Base-by-base conservation (phyloP, 1,140 invertebrate species). In the Palaemon carinicauda region DNA sequence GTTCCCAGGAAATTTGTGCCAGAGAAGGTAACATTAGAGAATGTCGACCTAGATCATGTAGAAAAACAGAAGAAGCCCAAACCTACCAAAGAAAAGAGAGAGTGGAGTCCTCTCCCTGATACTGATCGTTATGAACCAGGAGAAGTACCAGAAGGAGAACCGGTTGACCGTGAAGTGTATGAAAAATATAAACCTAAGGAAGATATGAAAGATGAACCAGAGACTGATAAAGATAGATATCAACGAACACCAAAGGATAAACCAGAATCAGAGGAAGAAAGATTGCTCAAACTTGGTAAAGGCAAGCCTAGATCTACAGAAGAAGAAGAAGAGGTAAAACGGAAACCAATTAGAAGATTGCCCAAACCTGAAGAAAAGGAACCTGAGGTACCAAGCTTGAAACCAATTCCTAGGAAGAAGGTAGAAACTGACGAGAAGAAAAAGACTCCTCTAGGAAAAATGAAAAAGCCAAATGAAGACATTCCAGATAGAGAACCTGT, bases 211-310 rank as follows among this genome's bases (percentile, higher is more conserved):
- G 29, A 41, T 60, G 71, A 75, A 53, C 88, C 91, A 78, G 89
- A 91, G 51, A 80, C 84, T n/a, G 90, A 91, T 21, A 89, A 91
- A 89, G 89, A 91, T 79, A 71, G 29, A 31, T 82, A 77, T 65
- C 31, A 87, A 65, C 41, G 54, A 21, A 87, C 56, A 10, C 31
- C 24, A 12, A 77, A 87, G 51, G 80, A 69, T 15, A 52, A 81
- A 29, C 17, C n/a, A 19, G 54, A 65, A 24, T 65, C n/a, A 21
- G 79, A 65, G 21, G 56, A 87, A 65, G 17, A 19, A 56, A 81
- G 50, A 24, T 54, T 74, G 73, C 65, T 53, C 31, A 80, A 80
- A 29, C 50, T 74, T 33, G 52, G 78, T 50, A 87, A 77, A 33
- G 79, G 79, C 15, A 19, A 51, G 50, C 53, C 54, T 51, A 56